Evolutionary conservation across 1,140 invertebrate species (phyloP), one percentile per base, ranked within the genome.

Genomic region (Neuroterus valhalla): DNA sequence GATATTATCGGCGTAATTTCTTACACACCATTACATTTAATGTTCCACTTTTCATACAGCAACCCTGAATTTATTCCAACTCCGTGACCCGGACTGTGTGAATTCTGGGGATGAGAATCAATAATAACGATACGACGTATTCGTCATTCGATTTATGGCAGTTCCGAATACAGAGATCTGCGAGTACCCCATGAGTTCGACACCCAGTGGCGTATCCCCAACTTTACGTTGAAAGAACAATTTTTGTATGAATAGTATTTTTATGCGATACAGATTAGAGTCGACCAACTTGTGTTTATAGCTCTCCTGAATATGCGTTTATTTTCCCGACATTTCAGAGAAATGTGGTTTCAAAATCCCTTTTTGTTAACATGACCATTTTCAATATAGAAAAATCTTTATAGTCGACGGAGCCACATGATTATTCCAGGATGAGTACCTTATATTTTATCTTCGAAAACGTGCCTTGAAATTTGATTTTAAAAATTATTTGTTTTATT

Each of bases 151-250:
- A 71, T 77, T 80, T 80, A 77, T 77, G 76, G 72, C 73, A 45
- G 75, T 74, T 76, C 78, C 74, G 73, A 70, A 74, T 42, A 77
- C 75, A 77, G 77, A 77, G 78, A 74, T 78, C 70, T 74, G 76
- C 75, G 71, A 48, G 67, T 52, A 76, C 69, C 68, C 71, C 55
- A 77, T 67, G n/a, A 70, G 52, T 77, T 75, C 75, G 72, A 76
- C 31, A 38, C 0, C 31, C 6, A 10, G 10, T 38, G 31, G 31
- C 31, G 31, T 38, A 8, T 8, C 4, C 10, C 10, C 4, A 38
- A 38, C 6, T 17, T 19, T 19, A 48, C 46, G 1, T 19, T 48
- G 1, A 48, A 48, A 48, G 15, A 48, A 48, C 31, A 10, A 10
- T 8, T 38, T 38, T 38, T 38, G 4, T 38, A 38, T 38, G 6